Conservation (phyloP, 2,888 invertebrate genomes). For the Caenorhabditis sp. region DNA sequence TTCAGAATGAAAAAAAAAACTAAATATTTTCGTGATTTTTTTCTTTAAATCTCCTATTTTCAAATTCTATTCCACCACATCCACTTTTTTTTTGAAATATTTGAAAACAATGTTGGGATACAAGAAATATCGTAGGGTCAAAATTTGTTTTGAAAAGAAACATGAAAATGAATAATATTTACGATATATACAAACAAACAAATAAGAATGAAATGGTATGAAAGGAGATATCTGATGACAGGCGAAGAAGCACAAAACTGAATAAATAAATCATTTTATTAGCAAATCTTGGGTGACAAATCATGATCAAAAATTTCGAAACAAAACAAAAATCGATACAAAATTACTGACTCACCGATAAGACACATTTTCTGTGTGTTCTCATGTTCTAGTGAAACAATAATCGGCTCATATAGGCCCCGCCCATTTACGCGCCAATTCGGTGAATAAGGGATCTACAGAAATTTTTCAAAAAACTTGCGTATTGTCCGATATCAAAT, state of each 20-base stretch:
- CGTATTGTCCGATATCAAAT: too few species aligned
- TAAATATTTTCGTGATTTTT: too few species aligned
- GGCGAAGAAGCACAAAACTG: neutral
- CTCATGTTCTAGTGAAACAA: neutral
- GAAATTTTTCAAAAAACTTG: neutral
- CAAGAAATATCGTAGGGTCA: too few species aligned
- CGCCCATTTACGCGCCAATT: neutral
- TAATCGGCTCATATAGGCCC: neutral
- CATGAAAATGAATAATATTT: neutral
- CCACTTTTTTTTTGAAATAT: too few species aligned
- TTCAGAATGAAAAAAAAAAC: too few species aligned
- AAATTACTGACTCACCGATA: neutral
- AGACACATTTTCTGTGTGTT: too few species aligned
- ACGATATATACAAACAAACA: neutral
- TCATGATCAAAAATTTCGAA: too few species aligned
- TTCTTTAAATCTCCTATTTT: too few species aligned
- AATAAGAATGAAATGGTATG: neutral
- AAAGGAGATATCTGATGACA: conserved; percentile 1
- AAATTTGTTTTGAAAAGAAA: neutral
- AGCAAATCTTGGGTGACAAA: neutral
- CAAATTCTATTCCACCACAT: too few species aligned
- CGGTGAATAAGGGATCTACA: too few species aligned
- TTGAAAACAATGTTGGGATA: too few species aligned
- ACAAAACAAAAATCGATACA: neutral
- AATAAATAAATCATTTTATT: neutral